Evolutionary conservation across 2,888 invertebrate species (phyloP).

Genomic region (Tricholauxania praeusta): DNA sequence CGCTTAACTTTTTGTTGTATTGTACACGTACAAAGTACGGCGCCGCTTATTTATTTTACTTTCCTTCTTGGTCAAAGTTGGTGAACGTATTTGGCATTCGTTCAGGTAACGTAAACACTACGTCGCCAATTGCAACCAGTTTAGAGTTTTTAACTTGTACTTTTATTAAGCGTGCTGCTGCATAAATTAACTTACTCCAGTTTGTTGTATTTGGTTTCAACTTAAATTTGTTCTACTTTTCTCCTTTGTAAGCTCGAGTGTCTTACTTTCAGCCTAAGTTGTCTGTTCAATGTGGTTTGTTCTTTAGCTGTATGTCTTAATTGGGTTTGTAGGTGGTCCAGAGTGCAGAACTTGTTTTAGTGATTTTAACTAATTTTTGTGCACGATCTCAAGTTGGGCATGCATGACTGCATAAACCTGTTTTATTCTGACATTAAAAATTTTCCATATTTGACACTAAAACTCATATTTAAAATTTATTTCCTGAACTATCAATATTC

Average conservation of each 20-base stretch:
- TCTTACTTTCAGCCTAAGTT: too few relatives aligned
- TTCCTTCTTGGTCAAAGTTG: background rate
- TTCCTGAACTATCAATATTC: background rate
- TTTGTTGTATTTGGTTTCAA: background rate
- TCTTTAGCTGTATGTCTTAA: background rate
- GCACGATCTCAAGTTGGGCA: background rate
- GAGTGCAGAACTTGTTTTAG: conserved; percentile 19
- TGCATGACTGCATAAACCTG: conserved; percentile 17
- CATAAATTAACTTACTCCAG: conserved; percentile 9
- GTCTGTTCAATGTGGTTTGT: too few relatives aligned
- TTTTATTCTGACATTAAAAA: background rate
- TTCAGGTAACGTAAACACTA: background rate
- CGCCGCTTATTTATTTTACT: background rate
- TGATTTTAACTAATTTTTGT: background rate
- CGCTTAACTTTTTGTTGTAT: background rate
- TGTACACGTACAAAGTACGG: background rate
- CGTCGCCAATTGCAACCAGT: background rate
- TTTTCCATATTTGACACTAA: background rate
- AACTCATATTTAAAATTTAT: background rate
- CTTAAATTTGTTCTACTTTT: conserved; percentile 3
- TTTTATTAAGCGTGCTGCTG: background rate
- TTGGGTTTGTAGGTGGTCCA: conserved; percentile 28
- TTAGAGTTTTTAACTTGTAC: background rate
- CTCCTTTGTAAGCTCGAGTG: too few relatives aligned
- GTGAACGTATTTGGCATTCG: background rate